Base-by-base conservation (phyloP, 1,140 invertebrate genomes). In the Anastatus disparis region DNA sequence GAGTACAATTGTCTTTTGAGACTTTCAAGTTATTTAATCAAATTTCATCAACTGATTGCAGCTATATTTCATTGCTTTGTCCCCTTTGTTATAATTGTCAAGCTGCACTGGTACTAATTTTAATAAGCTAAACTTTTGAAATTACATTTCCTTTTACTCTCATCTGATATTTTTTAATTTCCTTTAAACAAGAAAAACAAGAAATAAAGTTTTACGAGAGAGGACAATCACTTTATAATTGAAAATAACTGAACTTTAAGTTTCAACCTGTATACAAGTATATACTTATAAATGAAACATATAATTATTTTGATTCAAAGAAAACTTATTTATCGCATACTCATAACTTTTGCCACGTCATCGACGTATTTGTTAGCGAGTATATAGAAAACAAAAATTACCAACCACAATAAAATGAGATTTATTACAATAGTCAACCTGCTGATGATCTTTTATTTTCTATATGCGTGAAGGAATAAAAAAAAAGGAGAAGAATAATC, bases 371-470 rank as follows among this genome's bases (percentile, higher is more conserved):
- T n/a, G n/a, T n/a, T n/a, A n/a, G n/a, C n/a, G n/a, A n/a, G n/a
- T n/a, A n/a, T n/a, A n/a, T n/a, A n/a, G n/a, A 64, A 64, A 15
- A 48, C 9, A 38, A 48, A 52, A 27, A 10, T 26, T 24, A 1
- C 15, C 10, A 20, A 40, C 13, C n/a, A 53, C 22, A n/a, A 15
- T n/a, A 55, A 65, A 64, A 50, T 13, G n/a, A 64, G 40, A 52
- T 52, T 63, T 48, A 63, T 50, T 64, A 24, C 12, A 64, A 35
- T 52, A 52, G 46, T 50, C 46, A 40, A 22, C 9, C 56, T 24
- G 31, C 20, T 9, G 2, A 13, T 3, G 17, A 24, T 17, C 42
- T 62, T 48, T 48, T 46, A 63, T 50, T 13, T 29, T n/a, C 3
- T 10, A n/a, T n/a, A n/a, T n/a, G n/a, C n/a, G n/a, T n/a, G n/a